These are phyloP conservation scores for Cristatella mucedo DNA, from an alignment of 2,888 invertebrate species.

Conservation along the genomic window DNA sequence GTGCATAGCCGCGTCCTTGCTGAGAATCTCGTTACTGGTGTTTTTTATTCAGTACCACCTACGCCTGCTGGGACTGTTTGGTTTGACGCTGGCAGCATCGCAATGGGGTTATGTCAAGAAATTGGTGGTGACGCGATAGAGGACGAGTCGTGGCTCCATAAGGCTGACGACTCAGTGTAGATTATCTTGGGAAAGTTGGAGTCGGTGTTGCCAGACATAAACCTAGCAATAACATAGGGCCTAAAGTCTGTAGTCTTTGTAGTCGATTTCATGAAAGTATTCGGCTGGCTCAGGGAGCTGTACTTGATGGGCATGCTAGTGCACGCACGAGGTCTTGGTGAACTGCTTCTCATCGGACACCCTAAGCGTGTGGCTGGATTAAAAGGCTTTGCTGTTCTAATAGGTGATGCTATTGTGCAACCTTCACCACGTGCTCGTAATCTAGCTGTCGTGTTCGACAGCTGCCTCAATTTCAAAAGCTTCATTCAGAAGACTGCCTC, in stretches of 20 bases:
- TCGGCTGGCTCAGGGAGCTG: slow-evolving; percentile 2
- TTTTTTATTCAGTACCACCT: slow-evolving; percentile 9
- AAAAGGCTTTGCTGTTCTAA: too few species aligned
- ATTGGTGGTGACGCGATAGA: slow-evolving; percentile 1
- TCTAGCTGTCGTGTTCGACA: too few species aligned
- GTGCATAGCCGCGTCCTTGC: too few species aligned
- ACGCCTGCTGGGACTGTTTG: slow-evolving; percentile 4
- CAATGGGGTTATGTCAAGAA: slow-evolving; percentile 3
- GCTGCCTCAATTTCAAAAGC: too few species aligned
- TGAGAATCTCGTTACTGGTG: slow-evolving; percentile 6
- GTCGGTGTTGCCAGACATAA: slow-evolving; percentile 5
- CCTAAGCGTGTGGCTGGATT: too few species aligned
- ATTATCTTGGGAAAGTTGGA: slow-evolving; percentile 7
- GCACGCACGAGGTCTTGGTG: too few species aligned
- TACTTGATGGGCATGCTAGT: too few species aligned
- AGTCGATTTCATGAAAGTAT: slow-evolving; percentile 1
- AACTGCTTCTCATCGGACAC: too few species aligned
- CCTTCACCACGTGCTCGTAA: too few species aligned
- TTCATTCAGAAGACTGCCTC: too few species aligned
- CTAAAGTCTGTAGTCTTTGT: background rate
- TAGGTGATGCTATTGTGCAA: too few species aligned
- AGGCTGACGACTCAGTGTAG: slow-evolving; percentile 6
- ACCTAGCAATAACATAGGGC: slow-evolving; percentile 2
- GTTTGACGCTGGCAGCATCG: slow-evolving; percentile 3
- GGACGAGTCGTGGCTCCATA: slow-evolving; percentile 2